Percentiles rank a stretch among this genome's conserved stretches.
These are phyloP conservation scores for Cyprinodon brontotheroides DNA, from an alignment of 2,113 vertebrate genomes.

Conservation along the genomic window DNA sequence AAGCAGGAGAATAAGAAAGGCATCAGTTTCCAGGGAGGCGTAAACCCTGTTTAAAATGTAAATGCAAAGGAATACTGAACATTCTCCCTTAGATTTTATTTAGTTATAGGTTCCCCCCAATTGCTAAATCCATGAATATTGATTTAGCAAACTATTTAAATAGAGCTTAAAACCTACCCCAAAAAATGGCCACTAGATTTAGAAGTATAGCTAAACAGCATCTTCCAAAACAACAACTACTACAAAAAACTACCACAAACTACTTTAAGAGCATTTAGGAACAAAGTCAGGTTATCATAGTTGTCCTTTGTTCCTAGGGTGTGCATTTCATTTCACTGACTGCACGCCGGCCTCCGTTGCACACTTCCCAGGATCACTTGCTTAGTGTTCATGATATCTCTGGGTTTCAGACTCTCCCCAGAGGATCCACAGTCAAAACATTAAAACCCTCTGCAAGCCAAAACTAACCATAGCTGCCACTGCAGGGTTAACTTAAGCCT, in stretches of 20 bases:
- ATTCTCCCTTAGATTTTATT: background rate
- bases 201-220: background rate
- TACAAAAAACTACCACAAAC: slow-evolving; percentile 8
- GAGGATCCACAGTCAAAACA: slow-evolving; percentile 67
- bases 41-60: background rate
- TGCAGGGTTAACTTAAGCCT: slow-evolving; percentile 32
- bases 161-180: background rate
- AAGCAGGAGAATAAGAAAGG: background rate
- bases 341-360: slow-evolving; percentile 61
- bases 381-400: slow-evolving; percentile 70
- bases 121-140: background rate
- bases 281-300: slow-evolving; percentile 46
- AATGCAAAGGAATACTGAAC: background rate
- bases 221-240: slow-evolving; percentile 11
- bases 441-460: slow-evolving; percentile 67
- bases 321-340: slow-evolving; percentile 69
- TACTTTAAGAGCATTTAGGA: slow-evolving; percentile 31
- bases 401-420: slow-evolving; percentile 69
- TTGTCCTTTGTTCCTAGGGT: slow-evolving; percentile 47
- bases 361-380: slow-evolving; percentile 69
- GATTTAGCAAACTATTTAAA: too few relatives aligned
- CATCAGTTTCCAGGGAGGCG: background rate
- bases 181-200: background rate
- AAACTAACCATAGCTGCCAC: slow-evolving; percentile 63
- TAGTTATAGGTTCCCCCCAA: background rate